Evolutionary conservation across 2,797 vertebrate genomes (phyloP).

Genomic region (Muscicapa striata): DNA sequence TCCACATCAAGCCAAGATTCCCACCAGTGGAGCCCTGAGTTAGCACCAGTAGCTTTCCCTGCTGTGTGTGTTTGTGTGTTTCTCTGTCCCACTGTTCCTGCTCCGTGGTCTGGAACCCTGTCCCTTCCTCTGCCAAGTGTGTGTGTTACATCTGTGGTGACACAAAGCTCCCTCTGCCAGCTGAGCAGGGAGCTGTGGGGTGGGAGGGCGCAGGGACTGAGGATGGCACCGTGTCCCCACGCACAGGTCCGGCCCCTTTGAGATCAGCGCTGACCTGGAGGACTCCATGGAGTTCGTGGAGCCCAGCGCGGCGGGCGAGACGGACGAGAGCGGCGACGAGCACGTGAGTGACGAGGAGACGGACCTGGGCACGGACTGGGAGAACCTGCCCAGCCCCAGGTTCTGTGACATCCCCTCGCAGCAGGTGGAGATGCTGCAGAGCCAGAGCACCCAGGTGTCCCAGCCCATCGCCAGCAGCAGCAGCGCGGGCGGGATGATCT

Average conservation of each 20-base stretch:
- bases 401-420: conserved; percentile 98
- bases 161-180: not conserved
- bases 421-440: conserved; percentile 91
- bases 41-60: not conserved
- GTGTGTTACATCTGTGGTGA: fast-evolving
- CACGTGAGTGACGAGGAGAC: conserved; percentile 91
- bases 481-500: conserved; percentile 94
- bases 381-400: conserved; percentile 94
- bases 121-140: not conserved
- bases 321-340: conserved; percentile 92
- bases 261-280: conserved; percentile 91
- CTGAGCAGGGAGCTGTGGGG: not conserved
- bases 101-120: not conserved
- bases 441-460: conserved; percentile 86
- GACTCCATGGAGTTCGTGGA: conserved; percentile 98
- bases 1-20: not conserved
- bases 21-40: not conserved
- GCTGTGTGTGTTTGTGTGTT: not conserved
- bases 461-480: conserved; percentile 85
- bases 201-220: not conserved
- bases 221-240: not conserved
- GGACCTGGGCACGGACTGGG: conserved; percentile 96
- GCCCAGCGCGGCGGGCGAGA: conserved; percentile 84
- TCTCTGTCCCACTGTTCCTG: not conserved
- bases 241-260: conserved; percentile 91